Percentiles rank a stretch among this genome's conserved stretches.
These are phyloP conservation scores for Epizoanthus scotinus DNA, from an alignment of 92 coral and sea anemone species.

Conservation along the genomic window DNA sequence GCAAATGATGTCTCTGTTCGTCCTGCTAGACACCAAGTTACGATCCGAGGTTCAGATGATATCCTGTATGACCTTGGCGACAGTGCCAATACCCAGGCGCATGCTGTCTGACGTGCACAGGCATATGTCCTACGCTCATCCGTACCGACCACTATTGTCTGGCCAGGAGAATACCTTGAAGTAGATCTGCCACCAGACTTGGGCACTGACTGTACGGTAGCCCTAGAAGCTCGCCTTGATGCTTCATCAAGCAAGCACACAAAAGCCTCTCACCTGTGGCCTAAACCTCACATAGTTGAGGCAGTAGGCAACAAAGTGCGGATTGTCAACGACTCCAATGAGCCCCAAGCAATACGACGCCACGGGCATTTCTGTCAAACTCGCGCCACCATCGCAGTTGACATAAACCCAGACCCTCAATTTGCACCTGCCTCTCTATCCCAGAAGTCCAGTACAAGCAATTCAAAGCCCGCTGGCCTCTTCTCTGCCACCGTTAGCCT, in stretches of 20 bases:
- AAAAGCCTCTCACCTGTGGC: constrained; percentile 44
- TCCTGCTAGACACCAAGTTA: constrained; percentile 44
- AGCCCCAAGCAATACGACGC: constrained; percentile 37
- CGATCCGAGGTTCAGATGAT: constrained; percentile 42
- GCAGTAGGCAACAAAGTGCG: constrained; percentile 47
- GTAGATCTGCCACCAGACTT: constrained; percentile 36
- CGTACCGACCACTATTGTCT: constrained; percentile 18
- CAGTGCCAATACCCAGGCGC: constrained; percentile 12
- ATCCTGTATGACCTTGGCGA: background rate
- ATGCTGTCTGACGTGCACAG: constrained; percentile 40
- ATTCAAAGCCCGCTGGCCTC: too few relatives aligned
- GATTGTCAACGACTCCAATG: constrained; percentile 38
- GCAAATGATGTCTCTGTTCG: constrained; percentile 47
- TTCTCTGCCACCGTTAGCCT: too few relatives aligned
- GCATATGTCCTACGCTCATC: constrained; percentile 19
- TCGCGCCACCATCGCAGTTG: too few relatives aligned
- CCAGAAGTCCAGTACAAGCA: too few relatives aligned
- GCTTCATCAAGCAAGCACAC: constrained; percentile 32
- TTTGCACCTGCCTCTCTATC: too few relatives aligned
- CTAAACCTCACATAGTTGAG: constrained; percentile 38
- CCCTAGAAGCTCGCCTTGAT: constrained; percentile 38
- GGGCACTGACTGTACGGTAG: constrained; percentile 25
- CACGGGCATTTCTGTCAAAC: constrained; percentile 51
- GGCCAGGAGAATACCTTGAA: constrained; percentile 45
- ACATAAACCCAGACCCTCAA: too few relatives aligned